Evolutionary conservation across 2,888 invertebrate species (phyloP).

Genomic region (Kuschelorhynchus macadamiae): DNA sequence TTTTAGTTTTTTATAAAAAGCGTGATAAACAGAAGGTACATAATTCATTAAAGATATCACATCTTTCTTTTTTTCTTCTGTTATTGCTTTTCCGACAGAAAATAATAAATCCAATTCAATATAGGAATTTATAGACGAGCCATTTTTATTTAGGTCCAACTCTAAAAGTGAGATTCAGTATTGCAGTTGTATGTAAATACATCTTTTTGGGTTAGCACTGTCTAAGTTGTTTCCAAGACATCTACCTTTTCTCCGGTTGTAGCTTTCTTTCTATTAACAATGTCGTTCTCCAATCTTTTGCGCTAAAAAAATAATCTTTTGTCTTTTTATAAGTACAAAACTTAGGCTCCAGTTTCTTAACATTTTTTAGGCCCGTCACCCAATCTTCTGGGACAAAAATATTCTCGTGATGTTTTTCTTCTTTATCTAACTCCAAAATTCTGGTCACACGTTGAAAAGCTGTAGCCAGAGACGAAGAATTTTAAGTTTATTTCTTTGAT

Average conservation of each 20-base stretch:
- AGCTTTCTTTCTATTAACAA: constrained; percentile 1
- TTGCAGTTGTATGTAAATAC: neutral
- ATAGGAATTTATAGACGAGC: neutral
- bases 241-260: neutral
- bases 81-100: neutral
- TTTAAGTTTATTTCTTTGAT: too few relatives aligned
- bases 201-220: neutral
- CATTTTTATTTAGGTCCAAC: constrained; percentile 1
- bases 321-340: neutral
- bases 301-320: neutral
- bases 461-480: too few relatives aligned
- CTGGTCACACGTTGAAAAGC: too few relatives aligned
- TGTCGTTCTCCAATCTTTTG: neutral
- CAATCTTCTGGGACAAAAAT: too few relatives aligned
- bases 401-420: too few relatives aligned
- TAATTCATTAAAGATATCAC: neutral
- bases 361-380: too few relatives aligned
- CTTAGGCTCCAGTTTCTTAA: too few relatives aligned
- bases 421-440: too few relatives aligned
- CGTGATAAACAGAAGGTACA: neutral
- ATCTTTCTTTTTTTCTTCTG: constrained; percentile 11
- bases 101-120: constrained; percentile 9
- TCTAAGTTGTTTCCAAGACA: neutral
- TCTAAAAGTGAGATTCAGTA: neutral
- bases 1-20: constrained; percentile 5